phyloP scores from a whole-genome alignment of 2,888 invertebrate genomes.

The Euphydryas editha region DNA sequence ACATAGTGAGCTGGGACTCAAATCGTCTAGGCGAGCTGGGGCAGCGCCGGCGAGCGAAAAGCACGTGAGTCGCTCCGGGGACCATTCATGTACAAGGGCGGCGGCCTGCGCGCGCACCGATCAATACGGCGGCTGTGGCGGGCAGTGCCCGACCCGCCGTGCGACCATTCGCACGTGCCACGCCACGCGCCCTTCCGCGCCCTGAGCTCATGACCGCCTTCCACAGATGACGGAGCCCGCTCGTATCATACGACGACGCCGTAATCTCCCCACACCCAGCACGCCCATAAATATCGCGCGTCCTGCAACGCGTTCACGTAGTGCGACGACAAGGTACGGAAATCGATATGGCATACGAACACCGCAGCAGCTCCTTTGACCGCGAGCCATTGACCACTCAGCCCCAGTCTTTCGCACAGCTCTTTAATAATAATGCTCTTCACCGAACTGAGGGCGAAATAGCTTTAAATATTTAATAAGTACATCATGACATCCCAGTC shows the following conservation, averaged over 20 bases:
- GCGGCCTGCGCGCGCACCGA: slow-evolving; percentile 71
- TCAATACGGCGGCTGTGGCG: slow-evolving; percentile 66
- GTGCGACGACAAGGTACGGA: slow-evolving; percentile 71
- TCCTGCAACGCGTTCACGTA: slow-evolving; percentile 50
- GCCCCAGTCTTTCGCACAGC: slow-evolving; percentile 32
- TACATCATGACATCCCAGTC: neutral
- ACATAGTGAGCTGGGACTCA: slow-evolving; percentile 39
- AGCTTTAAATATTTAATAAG: neutral
- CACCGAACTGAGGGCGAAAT: neutral
- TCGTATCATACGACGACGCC: slow-evolving; percentile 67
- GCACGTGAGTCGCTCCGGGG: slow-evolving; percentile 78
- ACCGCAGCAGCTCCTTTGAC: slow-evolving; percentile 56
- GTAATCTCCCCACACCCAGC: slow-evolving; percentile 66
- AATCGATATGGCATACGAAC: slow-evolving; percentile 64
- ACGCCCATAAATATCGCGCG: slow-evolving; percentile 60
- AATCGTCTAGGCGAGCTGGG: slow-evolving; percentile 49
- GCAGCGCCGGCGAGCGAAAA: slow-evolving; percentile 41
- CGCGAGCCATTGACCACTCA: slow-evolving; percentile 48
- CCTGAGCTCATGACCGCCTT: slow-evolving; percentile 73
- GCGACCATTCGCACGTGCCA: slow-evolving; percentile 60
- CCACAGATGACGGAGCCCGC: slow-evolving; percentile 83
- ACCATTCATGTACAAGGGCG: slow-evolving; percentile 75
- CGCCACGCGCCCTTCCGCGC: slow-evolving; percentile 50
- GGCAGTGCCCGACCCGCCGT: slow-evolving; percentile 76
- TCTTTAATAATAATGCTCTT: neutral